Evolutionary conservation across 2,888 invertebrate genomes (phyloP).

Genomic region (Petrolisthes manimaculis): DNA sequence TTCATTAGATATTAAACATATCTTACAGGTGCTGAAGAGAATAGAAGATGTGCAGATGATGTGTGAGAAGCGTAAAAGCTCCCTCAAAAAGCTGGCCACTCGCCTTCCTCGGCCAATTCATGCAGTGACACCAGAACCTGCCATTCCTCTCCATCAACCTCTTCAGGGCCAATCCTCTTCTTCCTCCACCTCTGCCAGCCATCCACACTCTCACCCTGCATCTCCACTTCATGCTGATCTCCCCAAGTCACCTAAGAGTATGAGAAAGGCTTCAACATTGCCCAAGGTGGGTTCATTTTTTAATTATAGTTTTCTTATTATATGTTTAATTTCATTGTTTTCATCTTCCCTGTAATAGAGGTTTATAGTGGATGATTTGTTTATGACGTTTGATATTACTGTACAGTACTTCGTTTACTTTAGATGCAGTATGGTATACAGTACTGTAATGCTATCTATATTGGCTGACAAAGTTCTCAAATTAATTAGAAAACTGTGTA

Average conservation of each 20-base stretch:
- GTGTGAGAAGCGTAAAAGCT: constrained; percentile 83
- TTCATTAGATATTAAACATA: neutral
- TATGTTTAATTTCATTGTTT: no score
- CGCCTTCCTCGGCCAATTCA: constrained; percentile 79
- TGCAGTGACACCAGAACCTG: constrained; percentile 82
- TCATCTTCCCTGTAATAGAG: no score
- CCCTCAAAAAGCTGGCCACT: constrained; percentile 68
- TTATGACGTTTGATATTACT: no score
- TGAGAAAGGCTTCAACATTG: constrained; percentile 58
- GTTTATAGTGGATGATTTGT: no score
- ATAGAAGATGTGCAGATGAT: constrained; percentile 94
- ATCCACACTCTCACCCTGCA: constrained; percentile 56
- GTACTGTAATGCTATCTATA: no score
- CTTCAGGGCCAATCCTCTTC: constrained; percentile 40
- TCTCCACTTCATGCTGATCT: constrained; percentile 55
- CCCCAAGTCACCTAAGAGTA: constrained; percentile 55
- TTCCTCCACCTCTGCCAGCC: constrained; percentile 12
- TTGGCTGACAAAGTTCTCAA: no score
- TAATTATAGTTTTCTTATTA: no score
- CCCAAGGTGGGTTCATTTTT: constrained; percentile 41
- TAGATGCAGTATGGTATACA: no score
- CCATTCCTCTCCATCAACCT: constrained; percentile 66
- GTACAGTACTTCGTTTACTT: no score
- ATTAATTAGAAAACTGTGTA: no score
- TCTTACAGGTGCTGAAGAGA: constrained; percentile 85